Base-by-base conservation (phyloP, 2,113 vertebrate genomes). In the Hiodon alosoides region DNA sequence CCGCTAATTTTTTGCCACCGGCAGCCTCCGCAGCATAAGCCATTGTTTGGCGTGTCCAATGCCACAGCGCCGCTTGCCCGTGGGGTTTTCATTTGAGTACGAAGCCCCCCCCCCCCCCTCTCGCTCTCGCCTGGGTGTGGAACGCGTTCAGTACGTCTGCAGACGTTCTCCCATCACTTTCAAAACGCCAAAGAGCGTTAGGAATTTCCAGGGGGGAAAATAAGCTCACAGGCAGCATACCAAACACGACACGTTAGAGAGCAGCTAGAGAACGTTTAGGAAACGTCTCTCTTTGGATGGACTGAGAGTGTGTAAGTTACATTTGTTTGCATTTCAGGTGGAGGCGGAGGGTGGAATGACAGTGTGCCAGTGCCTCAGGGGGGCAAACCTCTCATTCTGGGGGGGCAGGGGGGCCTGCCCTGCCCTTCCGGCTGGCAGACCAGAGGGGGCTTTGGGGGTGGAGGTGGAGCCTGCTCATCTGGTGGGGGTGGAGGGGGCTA, bases 401-500 rank as follows among this genome's bases (percentile, higher is more conserved):
- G 97, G 66, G 94, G 93, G 81, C 93, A 93, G 69, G 97, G 97
- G 85, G 97, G 97, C 84, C 93, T 94, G 85, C 92, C 96, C 83
- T 99, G 97, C 91, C 94, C 92, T 85, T 94, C 94, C 86, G 92
- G 93, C 89, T 98, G 96, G 96, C 94, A 94, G 90, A 96, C 94
- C 84, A 92, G 86, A 70, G 97, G 97, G 69, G 97, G 97, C 83
- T 98, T 97, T 73, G 97, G 97, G 81, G 97, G 97, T 71, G 97
- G 97, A 75, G 97, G 97, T 47, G 97, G 97, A 76, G 95, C 95
- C 84, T 98, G 97, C 82, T 93, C 93, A 80, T 93, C 96, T 67
- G 97, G 97, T 78, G 97, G 97, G 71, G 97, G 96, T 83, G 97
- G 96, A 68, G 97, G 97, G 89, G 97, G 96, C 90, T 99, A 96